Conservation (phyloP, 2,113 vertebrate genomes). For the Zosterops hypoxanthus region DNA sequence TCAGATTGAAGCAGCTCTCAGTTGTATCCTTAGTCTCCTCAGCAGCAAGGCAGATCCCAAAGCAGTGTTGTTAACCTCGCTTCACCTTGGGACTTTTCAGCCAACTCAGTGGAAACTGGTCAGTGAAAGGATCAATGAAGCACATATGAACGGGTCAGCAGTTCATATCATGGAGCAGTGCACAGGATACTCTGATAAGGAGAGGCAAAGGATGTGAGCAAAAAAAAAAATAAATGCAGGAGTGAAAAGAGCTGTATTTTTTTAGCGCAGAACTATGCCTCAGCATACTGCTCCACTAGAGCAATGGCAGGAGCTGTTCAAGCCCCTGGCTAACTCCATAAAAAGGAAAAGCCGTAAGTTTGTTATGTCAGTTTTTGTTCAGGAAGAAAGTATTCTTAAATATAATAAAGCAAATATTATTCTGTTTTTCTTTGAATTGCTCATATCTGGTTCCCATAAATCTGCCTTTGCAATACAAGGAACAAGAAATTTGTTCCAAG, state of each 20-base stretch:
- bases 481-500: not conserved
- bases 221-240: not conserved
- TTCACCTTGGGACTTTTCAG: not conserved
- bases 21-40: not conserved
- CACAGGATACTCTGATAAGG: not conserved
- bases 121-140: not conserved
- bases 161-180: not conserved
- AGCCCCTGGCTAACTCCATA: not conserved
- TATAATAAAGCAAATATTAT: not conserved
- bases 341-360: not conserved
- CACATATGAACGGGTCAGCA: not conserved
- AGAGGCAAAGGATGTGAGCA: not conserved
- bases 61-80: rapidly evolving
- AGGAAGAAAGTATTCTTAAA: not conserved
- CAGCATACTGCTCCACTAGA: not conserved
- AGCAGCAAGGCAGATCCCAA: not conserved
- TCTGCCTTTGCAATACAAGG: not conserved
- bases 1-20: not conserved
- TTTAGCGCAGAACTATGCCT: not conserved
- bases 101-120: not conserved
- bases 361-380: not conserved
- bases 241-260: not conserved
- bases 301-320: not conserved
- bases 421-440: not conserved
- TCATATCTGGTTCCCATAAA: not conserved